Conservation (phyloP, 2,113 vertebrate species). For the Gnathonemus echidnorhynchus region DNA sequence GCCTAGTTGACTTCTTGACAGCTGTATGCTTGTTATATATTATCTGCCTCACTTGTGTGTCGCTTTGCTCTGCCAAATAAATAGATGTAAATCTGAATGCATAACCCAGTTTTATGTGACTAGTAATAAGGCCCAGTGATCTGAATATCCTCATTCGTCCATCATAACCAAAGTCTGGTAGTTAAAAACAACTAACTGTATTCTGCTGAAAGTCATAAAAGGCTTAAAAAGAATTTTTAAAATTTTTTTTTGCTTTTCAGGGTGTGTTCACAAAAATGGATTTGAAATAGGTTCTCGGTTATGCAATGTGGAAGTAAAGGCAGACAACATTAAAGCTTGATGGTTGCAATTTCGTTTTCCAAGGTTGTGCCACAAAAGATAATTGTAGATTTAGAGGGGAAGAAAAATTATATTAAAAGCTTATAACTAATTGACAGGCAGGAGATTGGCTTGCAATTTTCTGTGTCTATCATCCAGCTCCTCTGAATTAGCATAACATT, state of each 20-base stretch:
- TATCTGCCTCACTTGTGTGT: not conserved
- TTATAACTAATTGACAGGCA: conserved; percentile 21
- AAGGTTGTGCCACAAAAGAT: conserved; percentile 19
- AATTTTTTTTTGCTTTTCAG: not conserved
- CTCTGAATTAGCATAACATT: conserved; percentile 31
- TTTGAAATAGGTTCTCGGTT: not conserved
- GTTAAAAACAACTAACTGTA: not conserved
- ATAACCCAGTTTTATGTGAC: not conserved
- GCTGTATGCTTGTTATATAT: not conserved
- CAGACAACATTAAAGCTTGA: not conserved
- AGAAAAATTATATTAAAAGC: conserved; percentile 20
- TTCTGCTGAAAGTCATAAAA: not conserved
- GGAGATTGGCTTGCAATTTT: conserved; percentile 35
- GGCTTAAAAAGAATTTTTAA: not conserved
- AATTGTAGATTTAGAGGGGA: conserved; percentile 9
- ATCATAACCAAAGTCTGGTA: not conserved
- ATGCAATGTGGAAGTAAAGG: conserved; percentile 1
- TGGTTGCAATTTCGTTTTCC: conserved; percentile 15
- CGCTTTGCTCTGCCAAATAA: not conserved
- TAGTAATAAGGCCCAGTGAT: not conserved
- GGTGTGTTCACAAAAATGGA: not conserved
- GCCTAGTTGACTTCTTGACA: not conserved
- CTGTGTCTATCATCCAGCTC: conserved; percentile 28
- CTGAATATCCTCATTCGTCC: not conserved
- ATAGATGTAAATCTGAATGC: not conserved